Evolutionary conservation across 2,113 vertebrate genomes (phyloP).

Genomic region (Sturnus vulgaris): DNA sequence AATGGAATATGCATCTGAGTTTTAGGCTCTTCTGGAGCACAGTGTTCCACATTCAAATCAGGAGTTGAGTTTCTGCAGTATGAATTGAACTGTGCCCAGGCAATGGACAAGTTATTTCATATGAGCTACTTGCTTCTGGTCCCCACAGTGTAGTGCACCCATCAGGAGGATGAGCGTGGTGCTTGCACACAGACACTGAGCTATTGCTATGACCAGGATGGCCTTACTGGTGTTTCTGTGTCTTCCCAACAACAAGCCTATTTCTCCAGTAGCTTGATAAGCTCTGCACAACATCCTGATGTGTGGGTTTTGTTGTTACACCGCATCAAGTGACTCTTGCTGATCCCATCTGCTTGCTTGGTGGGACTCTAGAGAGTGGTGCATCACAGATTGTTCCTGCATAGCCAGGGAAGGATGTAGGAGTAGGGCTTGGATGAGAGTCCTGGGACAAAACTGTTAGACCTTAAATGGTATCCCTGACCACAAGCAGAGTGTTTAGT

Average conservation of each 20-base stretch:
- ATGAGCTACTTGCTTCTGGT: neutral
- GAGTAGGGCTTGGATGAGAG: neutral
- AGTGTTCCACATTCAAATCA: neutral
- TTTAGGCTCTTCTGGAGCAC: neutral
- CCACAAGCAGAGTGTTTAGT: neutral
- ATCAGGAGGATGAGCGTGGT: neutral
- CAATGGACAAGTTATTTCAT: neutral
- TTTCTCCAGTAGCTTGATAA: neutral
- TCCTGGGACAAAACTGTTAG: neutral
- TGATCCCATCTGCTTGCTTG: rapidly evolving
- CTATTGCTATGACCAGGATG: neutral
- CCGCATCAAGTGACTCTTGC: neutral
- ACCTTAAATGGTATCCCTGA: rapidly evolving
- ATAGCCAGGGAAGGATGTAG: rapidly evolving
- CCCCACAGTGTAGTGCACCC: neutral
- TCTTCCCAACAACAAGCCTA: neutral
- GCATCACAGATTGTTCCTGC: neutral
- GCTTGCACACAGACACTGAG: neutral
- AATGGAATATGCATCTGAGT: rapidly evolving
- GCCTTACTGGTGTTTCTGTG: neutral
- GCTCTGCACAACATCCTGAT: neutral
- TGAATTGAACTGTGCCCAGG: neutral
- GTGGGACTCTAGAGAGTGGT: neutral
- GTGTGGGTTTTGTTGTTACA: neutral
- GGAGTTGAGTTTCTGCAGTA: neutral